phyloP scores from a whole-genome alignment of 2,797 vertebrate genomes.

The Propithecus deckenii region DNA sequence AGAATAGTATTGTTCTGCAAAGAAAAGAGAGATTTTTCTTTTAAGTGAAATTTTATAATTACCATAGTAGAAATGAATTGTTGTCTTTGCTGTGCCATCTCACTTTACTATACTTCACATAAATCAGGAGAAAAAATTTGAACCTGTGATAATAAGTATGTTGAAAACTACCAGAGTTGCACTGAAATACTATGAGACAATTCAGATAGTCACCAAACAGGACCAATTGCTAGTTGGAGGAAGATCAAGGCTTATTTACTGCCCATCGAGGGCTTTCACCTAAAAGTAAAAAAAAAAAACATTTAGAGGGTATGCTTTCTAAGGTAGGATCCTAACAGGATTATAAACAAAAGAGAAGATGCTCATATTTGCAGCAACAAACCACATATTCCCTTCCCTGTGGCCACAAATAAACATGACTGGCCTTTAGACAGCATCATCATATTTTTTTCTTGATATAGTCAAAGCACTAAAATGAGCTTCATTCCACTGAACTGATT shows the following conservation, averaged over 20 bases:
- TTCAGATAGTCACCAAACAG: conserved; percentile 81
- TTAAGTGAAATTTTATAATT: conserved; percentile 15
- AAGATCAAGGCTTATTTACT: conserved; percentile 82
- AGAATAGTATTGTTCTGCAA: conserved; percentile 24
- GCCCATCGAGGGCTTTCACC: conserved; percentile 74
- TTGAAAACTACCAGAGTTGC: conserved; percentile 75
- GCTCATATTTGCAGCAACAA: conserved; percentile 60
- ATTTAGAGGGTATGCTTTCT: conserved; percentile 72
- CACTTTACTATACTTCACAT: conserved; percentile 44
- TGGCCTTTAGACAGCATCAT: background rate
- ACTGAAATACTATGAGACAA: conserved; percentile 79
- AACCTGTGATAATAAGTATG: conserved; percentile 71
- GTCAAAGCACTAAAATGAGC: background rate
- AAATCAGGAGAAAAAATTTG: conserved; percentile 46
- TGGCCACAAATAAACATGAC: background rate
- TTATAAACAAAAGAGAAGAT: conserved; percentile 60
- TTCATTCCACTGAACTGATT: background rate
- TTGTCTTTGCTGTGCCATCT: conserved; percentile 63
- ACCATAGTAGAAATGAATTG: background rate
- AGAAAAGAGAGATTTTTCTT: conserved; percentile 15
- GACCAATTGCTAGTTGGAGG: conserved; percentile 79
- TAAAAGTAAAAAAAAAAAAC: conserved; percentile 74
- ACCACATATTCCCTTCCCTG: background rate
- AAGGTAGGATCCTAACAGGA: conserved; percentile 69
- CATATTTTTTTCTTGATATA: background rate